Percentiles rank a stretch among this genome's conserved stretches.
Evolutionary conservation across 2,888 invertebrate genomes (phyloP).

Genomic region (Cryptus viduatorius): DNA sequence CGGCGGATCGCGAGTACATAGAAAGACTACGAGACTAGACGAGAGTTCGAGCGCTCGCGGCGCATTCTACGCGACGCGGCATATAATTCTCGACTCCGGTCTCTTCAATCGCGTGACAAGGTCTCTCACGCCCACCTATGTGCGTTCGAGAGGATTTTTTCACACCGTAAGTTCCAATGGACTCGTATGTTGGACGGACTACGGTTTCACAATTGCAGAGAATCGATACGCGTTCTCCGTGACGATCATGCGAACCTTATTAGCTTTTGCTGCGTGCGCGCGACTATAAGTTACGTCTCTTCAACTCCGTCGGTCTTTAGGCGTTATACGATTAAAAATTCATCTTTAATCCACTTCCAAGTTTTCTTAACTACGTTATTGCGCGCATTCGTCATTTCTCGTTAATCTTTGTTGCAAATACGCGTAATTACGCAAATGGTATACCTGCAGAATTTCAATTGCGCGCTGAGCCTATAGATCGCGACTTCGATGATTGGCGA

Average conservation of each 20-base stretch:
- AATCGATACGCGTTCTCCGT: slow-evolving; percentile 54
- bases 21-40: background rate
- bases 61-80: background rate
- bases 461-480: slow-evolving; percentile 14
- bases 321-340: background rate
- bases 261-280: slow-evolving; percentile 18
- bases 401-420: background rate
- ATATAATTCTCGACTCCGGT: slow-evolving; percentile 33
- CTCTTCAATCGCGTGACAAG: slow-evolving; percentile 46
- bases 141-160: slow-evolving; percentile 9
- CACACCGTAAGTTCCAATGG: background rate
- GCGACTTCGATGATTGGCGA: slow-evolving; percentile 31
- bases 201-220: slow-evolving; percentile 36
- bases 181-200: background rate
- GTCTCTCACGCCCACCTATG: slow-evolving; percentile 54
- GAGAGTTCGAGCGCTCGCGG: background rate
- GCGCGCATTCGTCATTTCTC: background rate
- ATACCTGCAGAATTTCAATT: slow-evolving; percentile 31
- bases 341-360: slow-evolving; percentile 3
- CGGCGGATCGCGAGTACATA: slow-evolving; percentile 22
- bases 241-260: slow-evolving; percentile 46
- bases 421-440: background rate
- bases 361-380: background rate
- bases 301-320: background rate
- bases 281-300: background rate